Evolutionary conservation across 2,797 vertebrate species (phyloP).

Genomic region (Holocentrus rufus): DNA sequence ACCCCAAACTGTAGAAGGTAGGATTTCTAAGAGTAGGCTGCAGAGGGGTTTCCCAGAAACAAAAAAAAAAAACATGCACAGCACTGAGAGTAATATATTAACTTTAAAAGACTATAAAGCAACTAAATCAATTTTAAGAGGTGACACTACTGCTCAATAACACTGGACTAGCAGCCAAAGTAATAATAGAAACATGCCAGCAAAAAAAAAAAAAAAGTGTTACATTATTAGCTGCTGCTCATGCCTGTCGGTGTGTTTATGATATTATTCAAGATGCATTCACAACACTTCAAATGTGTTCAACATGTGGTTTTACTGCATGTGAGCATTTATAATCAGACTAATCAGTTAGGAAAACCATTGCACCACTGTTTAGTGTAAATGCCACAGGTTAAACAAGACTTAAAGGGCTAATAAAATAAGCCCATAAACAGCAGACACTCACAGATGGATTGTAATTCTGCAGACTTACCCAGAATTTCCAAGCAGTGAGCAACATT

Average conservation of each 20-base stretch:
- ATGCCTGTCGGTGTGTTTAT: constrained; percentile 1
- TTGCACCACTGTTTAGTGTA: constrained; percentile 38
- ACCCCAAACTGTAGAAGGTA: constrained; percentile 10
- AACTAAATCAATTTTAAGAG: constrained; percentile 41
- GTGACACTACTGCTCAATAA: constrained; percentile 53
- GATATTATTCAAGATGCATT: constrained; percentile 9
- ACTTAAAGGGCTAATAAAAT: constrained; percentile 66
- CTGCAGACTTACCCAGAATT: constrained; percentile 76
- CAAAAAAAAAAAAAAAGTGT: constrained; percentile 31
- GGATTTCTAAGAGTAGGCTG: constrained; percentile 18
- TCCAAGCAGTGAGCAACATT: constrained; percentile 73
- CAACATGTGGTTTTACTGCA: constrained; percentile 43
- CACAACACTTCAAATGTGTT: constrained; percentile 27
- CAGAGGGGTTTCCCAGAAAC: constrained; percentile 47
- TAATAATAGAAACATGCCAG: constrained; percentile 38
- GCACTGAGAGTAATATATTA: constrained; percentile 47
- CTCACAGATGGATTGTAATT: constrained; percentile 64
- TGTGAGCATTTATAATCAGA: constrained; percentile 57
- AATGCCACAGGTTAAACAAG: constrained; percentile 69
- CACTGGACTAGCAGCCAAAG: constrained; percentile 32
- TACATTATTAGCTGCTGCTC: constrained; percentile 29
- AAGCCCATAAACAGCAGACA: constrained; percentile 65
- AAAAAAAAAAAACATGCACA: constrained; percentile 6
- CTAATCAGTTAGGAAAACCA: constrained; percentile 55
- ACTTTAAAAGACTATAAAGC: constrained; percentile 61